Percentiles rank a stretch among this genome's conserved stretches.
These are phyloP conservation scores for Leptopilina myrica DNA, from an alignment of 2,888 invertebrate species.

Conservation along the genomic window DNA sequence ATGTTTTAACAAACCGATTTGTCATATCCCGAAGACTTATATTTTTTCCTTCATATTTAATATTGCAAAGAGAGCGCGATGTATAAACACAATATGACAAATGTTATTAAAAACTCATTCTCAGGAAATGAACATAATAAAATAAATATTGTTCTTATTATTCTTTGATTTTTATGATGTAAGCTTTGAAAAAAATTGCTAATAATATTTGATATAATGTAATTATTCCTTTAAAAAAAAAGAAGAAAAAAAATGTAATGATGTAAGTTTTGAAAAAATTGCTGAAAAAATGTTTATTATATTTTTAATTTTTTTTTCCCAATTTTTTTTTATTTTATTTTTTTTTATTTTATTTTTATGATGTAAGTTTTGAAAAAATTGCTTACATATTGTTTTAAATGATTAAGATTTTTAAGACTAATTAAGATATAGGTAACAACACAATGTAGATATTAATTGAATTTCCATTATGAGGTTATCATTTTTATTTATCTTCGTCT, in stretches of 20 bases:
- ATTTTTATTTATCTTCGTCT: slow-evolving; percentile 13
- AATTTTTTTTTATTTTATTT: neutral
- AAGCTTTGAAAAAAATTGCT: neutral
- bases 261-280: neutral
- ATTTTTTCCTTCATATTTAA: too few species aligned
- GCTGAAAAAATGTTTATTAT: slow-evolving; percentile 2
- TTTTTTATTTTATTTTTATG: neutral
- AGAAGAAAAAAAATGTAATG: neutral
- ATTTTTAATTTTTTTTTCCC: neutral
- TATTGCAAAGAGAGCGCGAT: too few species aligned
- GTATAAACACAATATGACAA: too few species aligned
- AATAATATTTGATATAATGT: neutral
- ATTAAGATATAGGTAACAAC: neutral
- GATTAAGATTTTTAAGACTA: neutral
- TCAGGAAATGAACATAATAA: too few species aligned
- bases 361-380: neutral
- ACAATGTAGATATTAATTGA: neutral
- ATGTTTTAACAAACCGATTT: too few species aligned
- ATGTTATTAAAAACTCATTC: too few species aligned
- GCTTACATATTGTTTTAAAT: neutral
- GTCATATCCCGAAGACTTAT: too few species aligned
- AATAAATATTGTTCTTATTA: too few species aligned
- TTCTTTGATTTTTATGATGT: too few species aligned
- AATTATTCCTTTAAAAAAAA: neutral
- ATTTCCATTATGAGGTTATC: neutral